Base-by-base conservation (phyloP, 2,888 invertebrate species). In the Halictus ligatus region DNA sequence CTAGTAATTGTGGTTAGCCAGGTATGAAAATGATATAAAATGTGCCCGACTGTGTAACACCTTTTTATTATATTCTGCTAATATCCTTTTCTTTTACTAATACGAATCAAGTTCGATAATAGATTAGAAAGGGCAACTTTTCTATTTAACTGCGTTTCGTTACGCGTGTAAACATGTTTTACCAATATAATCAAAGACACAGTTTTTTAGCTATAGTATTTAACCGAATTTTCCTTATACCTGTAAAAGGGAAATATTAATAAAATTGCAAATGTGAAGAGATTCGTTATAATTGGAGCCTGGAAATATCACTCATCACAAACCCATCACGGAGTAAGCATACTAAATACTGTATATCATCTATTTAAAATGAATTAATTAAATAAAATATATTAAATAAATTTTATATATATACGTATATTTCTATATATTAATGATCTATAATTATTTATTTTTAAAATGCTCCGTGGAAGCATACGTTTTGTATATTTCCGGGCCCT, bases 11-110 rank as follows among this genome's bases (percentile, higher is more conserved):
- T 35, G 35, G 35, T 35, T 35, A 35, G 35, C 50, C 78, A 87
- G 87, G 87, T 90, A 80, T 83, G 88, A 87, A 82, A 90, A 84
- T 84, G 12, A 75, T 88, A 85, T 88, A 81, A 90, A 88, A 83
- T 86, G 25, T 72, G 58, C 78, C 71, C 67, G 75, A 58, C 43
- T 83, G 64, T 81, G 21, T 72, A 81, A 46, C 69, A 72, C 35
- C 54, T 43, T 86, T 87, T 83, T 84, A 90, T 78, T 88, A 75
- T 75, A 81, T 81, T 79, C 71, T 87, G 58, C 83, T 71, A 77
- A 84, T 86, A 79, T 78, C 60, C 78, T 78, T 78, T 58, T 60
- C 12, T 60, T 78, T 85, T 71, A 69, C 18, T 29, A 60, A 85
- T 87, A 81, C 67, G 77, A 84, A 71, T 80, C 72, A 43, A 43